Base-by-base conservation (phyloP, 1,140 invertebrate genomes). In the Araneus ventricosus region DNA sequence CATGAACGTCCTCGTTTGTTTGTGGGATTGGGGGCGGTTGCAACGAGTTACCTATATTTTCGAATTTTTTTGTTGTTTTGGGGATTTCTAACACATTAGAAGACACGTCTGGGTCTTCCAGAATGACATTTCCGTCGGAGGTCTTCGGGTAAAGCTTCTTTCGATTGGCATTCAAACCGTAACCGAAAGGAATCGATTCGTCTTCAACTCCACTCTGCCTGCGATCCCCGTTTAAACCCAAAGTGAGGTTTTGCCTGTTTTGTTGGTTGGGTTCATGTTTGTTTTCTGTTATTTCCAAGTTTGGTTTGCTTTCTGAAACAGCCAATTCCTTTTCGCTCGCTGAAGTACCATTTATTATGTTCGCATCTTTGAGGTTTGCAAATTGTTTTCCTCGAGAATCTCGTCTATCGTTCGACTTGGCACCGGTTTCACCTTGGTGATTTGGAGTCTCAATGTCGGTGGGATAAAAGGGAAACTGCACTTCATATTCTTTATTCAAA, bases 21-120 rank as follows among this genome's bases (percentile, higher is more conserved):
- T 82, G 79, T 27, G 7, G 5, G n/a, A 61, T 24, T 24, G 30
- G 4, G 22, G n/a, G 17, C 24, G 8, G 30, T n/a, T 39, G 30
- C 2, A 30, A 20, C 6, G 20, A 22, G 17, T 61, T 34, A 22
- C 30, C 27, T 8, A 91, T 8, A 39, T 67, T 92, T 5, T 92
- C 84, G 41, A 87, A 75, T 30, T 88, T 75, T 8, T 87, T 59
- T 4, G 91, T 45, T 24, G 39, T 39, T 24, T 59, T 79, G 2
- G 61, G 84, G 20, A 87, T 41, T 45, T 91, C 90, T 30, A 91
- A 85, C 4, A 85, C 79, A 70, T 67, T 91, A 41, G 57, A 67
- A 27, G 90, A 85, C 7, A 85, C 79, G 70, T 67, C 80, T 45
- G 80, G 52, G 24, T 85, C 24, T 57, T 34, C 7, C 1, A n/a